Conservation (phyloP, 2,113 vertebrate genomes). For the Nestor notabilis region DNA sequence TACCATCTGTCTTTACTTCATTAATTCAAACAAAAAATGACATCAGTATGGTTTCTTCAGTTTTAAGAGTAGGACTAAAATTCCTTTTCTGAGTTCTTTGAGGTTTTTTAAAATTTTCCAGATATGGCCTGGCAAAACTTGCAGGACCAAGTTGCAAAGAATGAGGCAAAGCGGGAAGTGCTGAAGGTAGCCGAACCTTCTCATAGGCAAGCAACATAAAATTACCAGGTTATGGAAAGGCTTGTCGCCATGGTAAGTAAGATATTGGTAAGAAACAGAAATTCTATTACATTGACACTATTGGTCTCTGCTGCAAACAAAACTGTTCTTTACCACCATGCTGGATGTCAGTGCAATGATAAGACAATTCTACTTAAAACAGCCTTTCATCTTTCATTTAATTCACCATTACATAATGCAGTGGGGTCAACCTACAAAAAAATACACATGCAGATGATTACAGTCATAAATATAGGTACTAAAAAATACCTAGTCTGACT, state of each 20-base stretch:
- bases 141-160: neutral
- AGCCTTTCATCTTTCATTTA: neutral
- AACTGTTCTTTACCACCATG: neutral
- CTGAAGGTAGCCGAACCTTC: neutral
- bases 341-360: neutral
- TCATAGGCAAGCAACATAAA: neutral
- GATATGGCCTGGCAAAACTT: neutral
- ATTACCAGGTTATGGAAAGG: neutral
- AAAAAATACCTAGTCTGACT: neutral
- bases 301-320: neutral
- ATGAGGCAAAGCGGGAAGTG: neutral
- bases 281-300: rapidly evolving
- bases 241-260: neutral
- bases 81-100: neutral
- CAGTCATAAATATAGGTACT: neutral
- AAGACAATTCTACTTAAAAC: neutral
- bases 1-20: neutral
- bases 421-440: neutral
- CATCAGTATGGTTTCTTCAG: neutral
- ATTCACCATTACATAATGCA: neutral
- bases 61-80: neutral
- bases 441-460: neutral
- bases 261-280: neutral
- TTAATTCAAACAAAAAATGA: neutral
- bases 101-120: neutral